These are phyloP conservation scores for Scarus forsteni DNA, from an alignment of 2,797 vertebrate species.

Conservation along the genomic window DNA sequence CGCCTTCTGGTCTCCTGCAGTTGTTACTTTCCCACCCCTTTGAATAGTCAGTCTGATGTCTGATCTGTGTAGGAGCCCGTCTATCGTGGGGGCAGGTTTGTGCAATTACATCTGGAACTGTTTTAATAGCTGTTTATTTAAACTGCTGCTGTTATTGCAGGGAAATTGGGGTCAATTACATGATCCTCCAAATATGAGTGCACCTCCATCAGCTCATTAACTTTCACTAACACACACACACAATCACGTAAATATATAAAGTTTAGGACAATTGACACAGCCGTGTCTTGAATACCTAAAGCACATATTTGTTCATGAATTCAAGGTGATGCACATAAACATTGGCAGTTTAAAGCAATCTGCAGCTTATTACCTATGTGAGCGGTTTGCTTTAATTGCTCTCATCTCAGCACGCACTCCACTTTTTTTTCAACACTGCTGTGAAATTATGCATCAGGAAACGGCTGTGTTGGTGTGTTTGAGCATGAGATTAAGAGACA, in stretches of 20 bases:
- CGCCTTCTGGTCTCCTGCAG: too few species aligned
- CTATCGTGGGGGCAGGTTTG: constrained; percentile 73
- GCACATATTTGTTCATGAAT: constrained; percentile 12
- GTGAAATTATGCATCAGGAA: constrained; percentile 32
- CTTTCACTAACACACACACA: constrained; percentile 15
- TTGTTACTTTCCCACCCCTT: too few species aligned
- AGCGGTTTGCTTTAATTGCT: constrained; percentile 64
- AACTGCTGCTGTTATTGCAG: constrained; percentile 77
- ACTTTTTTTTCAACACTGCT: constrained; percentile 46
- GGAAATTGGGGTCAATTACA: constrained; percentile 68
- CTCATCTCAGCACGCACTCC: constrained; percentile 33
- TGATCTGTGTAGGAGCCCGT: constrained; percentile 53
- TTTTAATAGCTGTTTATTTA: constrained; percentile 82
- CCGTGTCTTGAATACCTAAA: constrained; percentile 2
- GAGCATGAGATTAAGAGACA: not conserved
- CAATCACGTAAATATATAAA: not conserved
- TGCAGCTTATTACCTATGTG: constrained; percentile 45
- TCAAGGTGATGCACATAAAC: constrained; percentile 23
- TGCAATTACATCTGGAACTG: constrained; percentile 82
- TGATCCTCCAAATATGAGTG: constrained; percentile 53
- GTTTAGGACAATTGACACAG: constrained; percentile 2
- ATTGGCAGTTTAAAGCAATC: constrained; percentile 9
- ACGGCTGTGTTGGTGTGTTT: constrained; percentile 11
- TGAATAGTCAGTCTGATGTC: constrained; percentile 3
- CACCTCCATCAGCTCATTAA: constrained; percentile 23